Evolutionary conservation across 2,797 vertebrate species (phyloP), one percentile per base, ranked within the genome.

Genomic region (Myotis pilosus): DNA sequence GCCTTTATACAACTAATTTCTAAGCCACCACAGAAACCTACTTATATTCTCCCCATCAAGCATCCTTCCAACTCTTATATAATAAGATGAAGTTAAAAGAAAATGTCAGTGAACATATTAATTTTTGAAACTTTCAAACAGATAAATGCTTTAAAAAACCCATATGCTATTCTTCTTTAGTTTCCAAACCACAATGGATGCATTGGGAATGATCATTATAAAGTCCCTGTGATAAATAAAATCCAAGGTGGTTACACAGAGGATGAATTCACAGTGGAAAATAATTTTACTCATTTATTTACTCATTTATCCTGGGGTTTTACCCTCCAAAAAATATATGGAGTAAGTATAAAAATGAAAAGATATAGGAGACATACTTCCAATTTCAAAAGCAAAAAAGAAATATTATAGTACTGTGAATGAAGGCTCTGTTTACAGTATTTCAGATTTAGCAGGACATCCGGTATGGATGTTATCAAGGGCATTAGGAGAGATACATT

Each of bases 131-230:
- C 90, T 85, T 38, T 87, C 17, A 76, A 81, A 91, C 28, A 64
- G 16, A 75, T 72, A 91, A 94, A 66, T 55, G 19, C 36, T 92
- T 81, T 91, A 90, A 57, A 89, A 93, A 86, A 25, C 74, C 80
- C 89, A 75, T 64, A 71, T 92, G 87, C 36, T 80, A 38, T 44
- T 72, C 47, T 88, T 82, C 90, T 79, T 87, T 60, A 79, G 76
- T 76, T 96, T 87, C 85, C 80, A 96, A 96, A 94, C 81, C 92
- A 87, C 36, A 80, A 30, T 55, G 66, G 92, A 66, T 60, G 13
- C 41, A 81, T 64, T 57, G n/a, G 88, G 72, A 78, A 80, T 74
- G 90, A 96, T 92, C 82, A 94, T 81, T 49, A 11, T 75, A 78
- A 92, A 66, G 10, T 93, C 47, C 22, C 23, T 66, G 33, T 92